phyloP scores from a whole-genome alignment of 2,888 invertebrate species.

The Tillus elongatus region DNA sequence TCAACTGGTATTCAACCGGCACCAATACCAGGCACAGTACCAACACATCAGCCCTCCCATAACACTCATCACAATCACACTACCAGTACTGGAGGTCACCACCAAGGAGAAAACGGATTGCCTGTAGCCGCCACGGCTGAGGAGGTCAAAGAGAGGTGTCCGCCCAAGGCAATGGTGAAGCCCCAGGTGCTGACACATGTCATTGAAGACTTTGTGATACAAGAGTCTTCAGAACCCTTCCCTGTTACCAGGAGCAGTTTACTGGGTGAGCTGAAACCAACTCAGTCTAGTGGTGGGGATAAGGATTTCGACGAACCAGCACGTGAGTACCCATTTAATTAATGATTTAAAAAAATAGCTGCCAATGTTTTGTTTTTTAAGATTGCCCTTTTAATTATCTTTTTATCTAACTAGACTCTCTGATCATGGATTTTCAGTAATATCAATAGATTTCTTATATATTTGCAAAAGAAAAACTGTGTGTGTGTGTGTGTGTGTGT shows the following conservation, averaged over 20 bases:
- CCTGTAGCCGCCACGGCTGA: conserved; percentile 38
- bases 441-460: too few relatives aligned
- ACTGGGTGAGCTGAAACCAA: conserved; percentile 38
- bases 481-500: too few relatives aligned
- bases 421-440: too few relatives aligned
- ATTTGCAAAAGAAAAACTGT: too few relatives aligned
- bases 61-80: conserved; percentile 7
- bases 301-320: conserved; percentile 64
- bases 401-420: too few relatives aligned
- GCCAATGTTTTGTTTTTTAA: conserved; percentile 2
- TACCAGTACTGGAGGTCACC: conserved; percentile 10
- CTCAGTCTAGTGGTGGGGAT: conserved; percentile 45
- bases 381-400: too few relatives aligned
- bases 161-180: conserved; percentile 88
- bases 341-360: not conserved
- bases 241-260: conserved; percentile 56
- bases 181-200: conserved; percentile 93
- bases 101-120: conserved; percentile 32
- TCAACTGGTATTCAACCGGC: conserved; percentile 30
- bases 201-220: conserved; percentile 93
- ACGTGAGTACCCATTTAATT: conserved; percentile 48
- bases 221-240: conserved; percentile 87
- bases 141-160: conserved; percentile 44
- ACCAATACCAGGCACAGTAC: conserved; percentile 37
- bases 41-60: conserved; percentile 28